Conservation (phyloP, 2,888 invertebrate genomes). For the Melieria crassipennis region DNA sequence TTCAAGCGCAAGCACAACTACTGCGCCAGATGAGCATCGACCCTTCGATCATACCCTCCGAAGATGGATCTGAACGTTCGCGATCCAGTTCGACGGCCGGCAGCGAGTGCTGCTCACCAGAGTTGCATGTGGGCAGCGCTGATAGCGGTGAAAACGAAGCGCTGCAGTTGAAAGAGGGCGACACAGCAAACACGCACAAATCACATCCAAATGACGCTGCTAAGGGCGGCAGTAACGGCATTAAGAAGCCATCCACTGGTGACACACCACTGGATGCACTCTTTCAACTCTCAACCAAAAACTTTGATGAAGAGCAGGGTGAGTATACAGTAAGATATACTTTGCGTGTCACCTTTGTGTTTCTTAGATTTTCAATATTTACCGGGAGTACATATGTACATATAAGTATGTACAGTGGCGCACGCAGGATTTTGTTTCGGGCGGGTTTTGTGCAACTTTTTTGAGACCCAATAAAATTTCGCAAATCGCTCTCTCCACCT, state of each 20-base stretch:
- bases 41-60: conserved; percentile 65
- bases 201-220: neutral
- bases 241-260: conserved; percentile 39
- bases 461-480: too few species aligned
- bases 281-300: conserved; percentile 97
- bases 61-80: conserved; percentile 76
- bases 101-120: conserved; percentile 79
- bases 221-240: conserved; percentile 50
- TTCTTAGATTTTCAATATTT: too few species aligned
- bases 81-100: conserved; percentile 74
- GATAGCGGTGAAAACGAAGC: conserved; percentile 8
- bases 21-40: conserved; percentile 68
- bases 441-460: too few species aligned
- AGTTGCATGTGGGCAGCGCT: conserved; percentile 65
- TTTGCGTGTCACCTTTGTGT: too few species aligned
- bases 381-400: too few species aligned
- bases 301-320: conserved; percentile 90
- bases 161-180: neutral
- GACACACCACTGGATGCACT: conserved; percentile 93
- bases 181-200: conserved; percentile 16
- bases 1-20: conserved; percentile 68
- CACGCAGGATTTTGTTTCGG: too few species aligned
- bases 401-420: too few species aligned
- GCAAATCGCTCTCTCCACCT: too few species aligned
- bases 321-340: conserved; percentile 63